Percentiles rank a stretch among this genome's conserved stretches.
Conservation (phyloP, 2,113 vertebrate genomes). For the Megatriorchis doriae region DNA sequence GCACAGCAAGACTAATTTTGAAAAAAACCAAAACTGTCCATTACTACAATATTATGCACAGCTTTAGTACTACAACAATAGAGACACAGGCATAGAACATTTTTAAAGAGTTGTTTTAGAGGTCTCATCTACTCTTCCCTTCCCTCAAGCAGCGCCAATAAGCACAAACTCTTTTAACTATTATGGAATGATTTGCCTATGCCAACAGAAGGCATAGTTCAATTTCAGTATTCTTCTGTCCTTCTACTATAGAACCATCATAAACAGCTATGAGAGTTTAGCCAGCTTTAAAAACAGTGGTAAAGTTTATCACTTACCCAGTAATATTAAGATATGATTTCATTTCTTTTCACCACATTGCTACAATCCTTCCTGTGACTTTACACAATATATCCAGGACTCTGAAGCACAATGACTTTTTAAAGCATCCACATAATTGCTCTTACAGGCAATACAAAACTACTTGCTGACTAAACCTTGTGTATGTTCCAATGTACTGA, state of each 20-base stretch:
- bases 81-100: rapidly evolving
- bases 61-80: neutral
- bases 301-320: neutral
- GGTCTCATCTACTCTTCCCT: neutral
- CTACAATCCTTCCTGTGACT: neutral
- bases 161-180: neutral
- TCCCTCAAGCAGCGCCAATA: neutral
- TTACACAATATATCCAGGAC: neutral
- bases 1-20: neutral
- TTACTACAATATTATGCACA: neutral
- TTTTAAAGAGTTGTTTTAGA: neutral
- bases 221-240: neutral
- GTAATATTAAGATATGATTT: neutral
- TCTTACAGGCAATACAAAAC: neutral
- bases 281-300: neutral
- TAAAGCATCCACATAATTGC: neutral
- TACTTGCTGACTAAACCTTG: neutral
- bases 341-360: neutral
- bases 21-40: neutral
- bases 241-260: neutral
- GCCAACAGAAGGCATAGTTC: neutral
- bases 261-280: neutral
- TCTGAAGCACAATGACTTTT: neutral
- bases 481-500: neutral
- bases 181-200: neutral